These are phyloP conservation scores for Acholoe squamosa DNA, from an alignment of 2,888 invertebrate genomes.

Conservation along the genomic window DNA sequence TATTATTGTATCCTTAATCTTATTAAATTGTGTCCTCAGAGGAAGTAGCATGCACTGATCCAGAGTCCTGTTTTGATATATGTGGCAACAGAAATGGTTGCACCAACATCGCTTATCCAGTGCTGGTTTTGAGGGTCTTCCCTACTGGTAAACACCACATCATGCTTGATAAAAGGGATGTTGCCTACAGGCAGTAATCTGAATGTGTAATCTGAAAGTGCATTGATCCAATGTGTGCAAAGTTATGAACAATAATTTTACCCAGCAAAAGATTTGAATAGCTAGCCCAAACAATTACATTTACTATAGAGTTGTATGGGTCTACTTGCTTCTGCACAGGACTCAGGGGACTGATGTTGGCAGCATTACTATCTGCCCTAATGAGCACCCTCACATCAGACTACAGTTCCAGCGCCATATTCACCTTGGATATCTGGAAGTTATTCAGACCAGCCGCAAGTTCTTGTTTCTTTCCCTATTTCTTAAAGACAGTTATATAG, in stretches of 20 bases:
- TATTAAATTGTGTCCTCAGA: constrained; percentile 74
- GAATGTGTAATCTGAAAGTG: too few relatives aligned
- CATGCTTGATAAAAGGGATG: too few relatives aligned
- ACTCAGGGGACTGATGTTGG: constrained; percentile 78
- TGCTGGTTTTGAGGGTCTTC: constrained; percentile 84
- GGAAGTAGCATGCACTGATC: constrained; percentile 84
- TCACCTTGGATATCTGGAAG: constrained; percentile 83
- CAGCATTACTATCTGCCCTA: constrained; percentile 84
- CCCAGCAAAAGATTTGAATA: too few relatives aligned
- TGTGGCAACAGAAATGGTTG: constrained; percentile 84
- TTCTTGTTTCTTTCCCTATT: too few relatives aligned
- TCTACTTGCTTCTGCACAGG: constrained; percentile 56
- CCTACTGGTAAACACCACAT: too few relatives aligned
- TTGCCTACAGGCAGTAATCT: too few relatives aligned
- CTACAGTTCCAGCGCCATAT: constrained; percentile 84
- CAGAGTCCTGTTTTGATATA: constrained; percentile 83
- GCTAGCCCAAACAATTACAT: too few relatives aligned
- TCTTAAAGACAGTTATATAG: too few relatives aligned
- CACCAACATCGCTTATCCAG: constrained; percentile 85
- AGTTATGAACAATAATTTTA: too few relatives aligned
- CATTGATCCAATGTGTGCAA: too few relatives aligned
- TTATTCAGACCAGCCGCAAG: constrained; percentile 61
- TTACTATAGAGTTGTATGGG: too few relatives aligned
- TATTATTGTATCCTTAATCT: too few relatives aligned
- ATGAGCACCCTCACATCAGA: constrained; percentile 85